Percentiles rank a stretch among this genome's conserved stretches.
phyloP scores from a whole-genome alignment of 2,113 vertebrate genomes.

The Pygoscelis antarcticus region DNA sequence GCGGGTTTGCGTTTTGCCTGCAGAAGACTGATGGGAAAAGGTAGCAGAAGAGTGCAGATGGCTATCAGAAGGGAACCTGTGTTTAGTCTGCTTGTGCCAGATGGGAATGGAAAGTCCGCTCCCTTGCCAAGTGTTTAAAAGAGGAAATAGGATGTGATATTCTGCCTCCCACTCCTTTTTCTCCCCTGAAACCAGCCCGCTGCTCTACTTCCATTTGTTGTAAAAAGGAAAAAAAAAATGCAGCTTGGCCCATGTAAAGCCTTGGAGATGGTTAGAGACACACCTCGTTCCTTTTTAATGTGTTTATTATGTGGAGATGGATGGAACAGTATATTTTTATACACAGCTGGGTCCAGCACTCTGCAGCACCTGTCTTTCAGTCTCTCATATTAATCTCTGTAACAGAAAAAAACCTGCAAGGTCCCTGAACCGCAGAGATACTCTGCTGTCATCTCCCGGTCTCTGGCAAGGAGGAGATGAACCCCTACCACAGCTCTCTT shows the following conservation, averaged over 20 bases:
- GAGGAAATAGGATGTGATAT: constrained; percentile 70
- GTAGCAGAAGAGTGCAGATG: constrained; percentile 40
- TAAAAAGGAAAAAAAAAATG: neutral
- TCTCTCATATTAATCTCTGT: neutral
- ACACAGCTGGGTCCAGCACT: neutral
- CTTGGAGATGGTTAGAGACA: constrained; percentile 14
- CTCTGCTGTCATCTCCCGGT: neutral
- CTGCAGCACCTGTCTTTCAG: neutral
- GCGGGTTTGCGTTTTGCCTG: neutral
- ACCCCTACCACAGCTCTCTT: neutral
- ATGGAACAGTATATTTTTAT: constrained; percentile 31
- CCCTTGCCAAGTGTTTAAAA: constrained; percentile 65
- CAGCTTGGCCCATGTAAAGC: neutral
- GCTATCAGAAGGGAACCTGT: constrained; percentile 32
- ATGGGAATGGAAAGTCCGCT: constrained; percentile 61
- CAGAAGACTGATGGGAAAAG: constrained; percentile 48
- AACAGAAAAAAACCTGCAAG: neutral
- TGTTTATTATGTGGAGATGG: constrained; percentile 29
- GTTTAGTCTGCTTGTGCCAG: constrained; percentile 44
- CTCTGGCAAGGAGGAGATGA: neutral
- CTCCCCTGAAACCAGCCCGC: constrained; percentile 28
- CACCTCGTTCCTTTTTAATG: constrained; percentile 15
- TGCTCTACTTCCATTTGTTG: constrained; percentile 53
- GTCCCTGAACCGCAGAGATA: neutral
- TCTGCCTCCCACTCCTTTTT: constrained; percentile 60